Base-by-base conservation (phyloP, 2,888 invertebrate species). In the Aproaerema taeniolella region DNA sequence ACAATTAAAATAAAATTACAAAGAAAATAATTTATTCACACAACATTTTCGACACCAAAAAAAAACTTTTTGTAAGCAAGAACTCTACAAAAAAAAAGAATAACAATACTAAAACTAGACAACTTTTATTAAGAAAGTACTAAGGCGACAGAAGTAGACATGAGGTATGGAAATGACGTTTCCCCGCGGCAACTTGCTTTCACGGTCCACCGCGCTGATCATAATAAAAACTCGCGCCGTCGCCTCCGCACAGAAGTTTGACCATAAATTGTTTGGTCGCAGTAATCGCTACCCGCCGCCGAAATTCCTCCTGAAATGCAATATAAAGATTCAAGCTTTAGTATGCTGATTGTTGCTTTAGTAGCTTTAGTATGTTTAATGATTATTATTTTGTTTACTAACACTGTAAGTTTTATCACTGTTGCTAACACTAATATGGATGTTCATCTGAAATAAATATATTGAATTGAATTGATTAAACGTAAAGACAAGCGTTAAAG, bases 201-300 rank as follows among this genome's bases (percentile, higher is more conserved):
- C 87, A 85, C 87, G 78, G 87, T 83, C 87, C 87, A 87, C 85
- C 87, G 87, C 61, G 66, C 77, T 87, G 87, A 87, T 87, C 86
- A 87, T 87, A 87, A 87, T 87, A 87, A 87, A 87, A 87, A 87
- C 80, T 73, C 83, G 79, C 78, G 77, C 83, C 82, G 83, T 82
- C 87, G 85, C 87, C 79, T 82, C 67, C 72, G 57, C 72, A 60
- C 72, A 61, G 67, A 87, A 87, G 81, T 87, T 87, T 87, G 87
- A 87, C 87, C 87, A 87, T 87, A 87, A 87, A 87, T 87, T 86
- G 77, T 64, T 66, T 77, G 78, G 83, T 57, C 55, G 60, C 70
- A 69, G 76, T 77, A 76, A 79, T 77, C 73, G 64, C 61, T 69
- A 61, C 76, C 79, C 79, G 69, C 55, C 67, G 77, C 80, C 78